A percentile compares a stretch with the other conserved stretches of the same genome.
These are phyloP conservation scores for Acomys russatus DNA, from an alignment of 2,797 vertebrate species.

Conservation along the genomic window DNA sequence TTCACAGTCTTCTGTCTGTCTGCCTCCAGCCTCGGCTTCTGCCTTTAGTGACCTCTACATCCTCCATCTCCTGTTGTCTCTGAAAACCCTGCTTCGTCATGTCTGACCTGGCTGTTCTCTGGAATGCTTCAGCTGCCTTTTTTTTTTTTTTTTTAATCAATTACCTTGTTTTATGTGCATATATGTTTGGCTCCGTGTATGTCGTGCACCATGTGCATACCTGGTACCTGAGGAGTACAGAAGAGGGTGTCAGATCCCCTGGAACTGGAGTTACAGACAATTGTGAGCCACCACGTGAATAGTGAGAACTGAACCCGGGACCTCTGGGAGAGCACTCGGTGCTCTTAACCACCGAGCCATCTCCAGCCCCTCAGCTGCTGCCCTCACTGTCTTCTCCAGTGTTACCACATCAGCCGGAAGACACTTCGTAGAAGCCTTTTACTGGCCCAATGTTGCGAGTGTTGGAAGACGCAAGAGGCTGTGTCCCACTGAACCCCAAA, in stretches of 20 bases:
- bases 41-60: background rate
- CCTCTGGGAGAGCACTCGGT: background rate
- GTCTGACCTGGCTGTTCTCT: background rate
- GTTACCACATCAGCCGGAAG: background rate
- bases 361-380: background rate
- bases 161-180: background rate
- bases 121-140: background rate
- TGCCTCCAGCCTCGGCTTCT: background rate
- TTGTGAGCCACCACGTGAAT: background rate
- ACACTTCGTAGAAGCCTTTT: background rate
- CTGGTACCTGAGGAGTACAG: background rate
- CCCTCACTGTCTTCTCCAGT: background rate
- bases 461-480: background rate
- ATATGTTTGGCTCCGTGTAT: background rate
- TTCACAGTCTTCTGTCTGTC: background rate
- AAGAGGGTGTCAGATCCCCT: too few relatives aligned
- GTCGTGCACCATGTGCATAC: background rate
- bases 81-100: background rate
- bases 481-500: background rate
- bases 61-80: background rate
- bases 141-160: background rate
- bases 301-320: background rate
- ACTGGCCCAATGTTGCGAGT: background rate
- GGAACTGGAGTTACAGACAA: background rate
- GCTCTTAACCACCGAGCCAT: background rate